Base-by-base conservation (phyloP, 2,888 invertebrate species). In the Lamproptera curius region DNA sequence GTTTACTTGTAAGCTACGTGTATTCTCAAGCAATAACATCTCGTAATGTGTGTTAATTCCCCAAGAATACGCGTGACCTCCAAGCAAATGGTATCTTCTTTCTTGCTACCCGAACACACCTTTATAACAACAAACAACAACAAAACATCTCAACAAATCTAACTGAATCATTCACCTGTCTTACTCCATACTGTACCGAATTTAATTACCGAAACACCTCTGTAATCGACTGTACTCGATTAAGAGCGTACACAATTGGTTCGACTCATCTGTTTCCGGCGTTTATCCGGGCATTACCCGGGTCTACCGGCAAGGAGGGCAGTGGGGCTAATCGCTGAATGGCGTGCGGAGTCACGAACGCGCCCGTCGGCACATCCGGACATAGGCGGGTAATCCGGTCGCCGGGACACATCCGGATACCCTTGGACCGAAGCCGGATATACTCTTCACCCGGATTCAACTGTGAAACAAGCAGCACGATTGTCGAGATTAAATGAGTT, bases 21-120 rank as follows among this genome's bases (percentile, higher is more conserved):
- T 97, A 97, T 97, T 97, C 97, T 97, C 96, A 97, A 97, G 97
- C 97, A 97, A 97, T 97, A 97, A 97, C 97, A 96, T 91, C 95
- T 93, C 91, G 81, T 86, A 91, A 91, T 92, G 92, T 94, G 95
- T 96, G 96, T 95, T 96, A 96, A 95, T 96, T 95, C 94, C 96
- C 96, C 94, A 96, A 97, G 96, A 95, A 97, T 97, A 97, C 97
- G 92, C 96, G 96, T 96, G 94, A 94, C 94, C 95, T 93, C 92
- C 94, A 91, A 93, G 92, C 91, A 63, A 65, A 60, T 63, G 46
- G 54, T 37, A 33, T 51, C 51, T 54, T 50, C 52, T n/a, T n/a
- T n/a, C n/a, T n/a, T n/a, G n/a, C n/a, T n/a, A n/a, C n/a, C n/a
- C n/a, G n/a, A n/a, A n/a, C n/a, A n/a, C n/a, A n/a, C n/a, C n/a